Conservation (phyloP, 2,113 vertebrate genomes). For the Pleuronectes platessa region DNA sequence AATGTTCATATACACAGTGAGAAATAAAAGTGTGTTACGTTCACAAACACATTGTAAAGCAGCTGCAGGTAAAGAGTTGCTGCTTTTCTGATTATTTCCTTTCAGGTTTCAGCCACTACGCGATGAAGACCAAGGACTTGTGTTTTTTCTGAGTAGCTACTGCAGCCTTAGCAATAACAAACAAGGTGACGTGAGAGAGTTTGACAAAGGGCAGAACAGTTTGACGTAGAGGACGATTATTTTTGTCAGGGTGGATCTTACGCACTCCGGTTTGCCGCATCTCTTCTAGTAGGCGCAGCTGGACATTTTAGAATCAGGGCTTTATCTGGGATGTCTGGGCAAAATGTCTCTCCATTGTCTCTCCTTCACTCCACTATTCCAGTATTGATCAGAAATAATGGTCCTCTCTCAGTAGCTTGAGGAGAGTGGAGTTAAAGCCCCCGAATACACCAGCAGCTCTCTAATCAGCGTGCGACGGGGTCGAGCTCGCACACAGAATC, state of each 20-base stretch:
- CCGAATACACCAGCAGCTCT: conserved; percentile 45
- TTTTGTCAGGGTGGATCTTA: conserved; percentile 30
- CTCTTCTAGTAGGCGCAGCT: conserved; percentile 30
- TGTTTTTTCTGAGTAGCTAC: conserved; percentile 44
- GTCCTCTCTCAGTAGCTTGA: conserved; percentile 63
- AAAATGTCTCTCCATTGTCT: conserved; percentile 46
- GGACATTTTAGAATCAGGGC: conserved; percentile 43
- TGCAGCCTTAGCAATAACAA: conserved; percentile 30
- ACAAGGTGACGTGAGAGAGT: conserved; percentile 14
- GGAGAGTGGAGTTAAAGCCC: conserved; percentile 60
- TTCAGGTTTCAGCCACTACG: conserved; percentile 25
- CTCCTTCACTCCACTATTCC: conserved; percentile 27
- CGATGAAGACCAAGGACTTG: conserved; percentile 36
- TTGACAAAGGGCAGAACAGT: conserved; percentile 41
- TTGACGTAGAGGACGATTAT: conserved; percentile 35
- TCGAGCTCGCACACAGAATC: conserved; percentile 45
- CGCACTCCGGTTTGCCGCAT: conserved; percentile 21
- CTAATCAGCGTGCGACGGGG: conserved; percentile 44
- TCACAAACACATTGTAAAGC: conserved; percentile 65
- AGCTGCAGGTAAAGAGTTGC: conserved; percentile 53
- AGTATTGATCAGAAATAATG: conserved; percentile 67
- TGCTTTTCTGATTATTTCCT: conserved; percentile 36
- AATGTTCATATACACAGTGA: conserved; percentile 59
- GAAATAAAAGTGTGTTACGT: conserved; percentile 49
- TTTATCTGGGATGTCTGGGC: conserved; percentile 46